These are phyloP conservation scores for Antheraea yamamai DNA, from an alignment of 2,888 invertebrate species.

Conservation along the genomic window DNA sequence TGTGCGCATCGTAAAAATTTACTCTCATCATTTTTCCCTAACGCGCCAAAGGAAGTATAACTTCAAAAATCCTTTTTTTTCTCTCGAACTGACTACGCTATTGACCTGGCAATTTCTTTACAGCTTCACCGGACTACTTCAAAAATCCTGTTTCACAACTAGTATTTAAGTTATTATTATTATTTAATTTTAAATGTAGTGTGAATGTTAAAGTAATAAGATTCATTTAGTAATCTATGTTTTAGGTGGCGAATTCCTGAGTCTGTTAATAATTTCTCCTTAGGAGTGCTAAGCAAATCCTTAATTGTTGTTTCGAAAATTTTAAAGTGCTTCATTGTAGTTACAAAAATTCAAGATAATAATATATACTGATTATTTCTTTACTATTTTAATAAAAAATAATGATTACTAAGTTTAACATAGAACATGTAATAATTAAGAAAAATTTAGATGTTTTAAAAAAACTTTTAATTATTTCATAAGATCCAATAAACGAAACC, in stretches of 20 bases:
- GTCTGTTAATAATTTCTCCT: background rate
- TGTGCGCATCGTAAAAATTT: too few relatives aligned
- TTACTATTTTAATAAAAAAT: too few relatives aligned
- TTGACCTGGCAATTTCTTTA: too few relatives aligned
- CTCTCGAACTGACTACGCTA: too few relatives aligned
- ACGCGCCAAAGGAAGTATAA: background rate
- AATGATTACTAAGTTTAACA: too few relatives aligned
- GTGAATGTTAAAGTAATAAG: background rate
- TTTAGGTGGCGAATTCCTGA: background rate
- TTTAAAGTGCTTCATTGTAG: background rate
- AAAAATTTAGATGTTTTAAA: background rate
- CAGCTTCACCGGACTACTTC: too few relatives aligned
- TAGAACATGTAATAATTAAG: background rate
- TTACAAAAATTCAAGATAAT: background rate
- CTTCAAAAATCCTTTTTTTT: too few relatives aligned
- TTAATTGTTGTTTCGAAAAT: background rate
- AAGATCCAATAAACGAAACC: slow-evolving; percentile 8
- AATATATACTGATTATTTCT: background rate
- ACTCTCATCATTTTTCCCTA: background rate
- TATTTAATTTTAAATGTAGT: too few relatives aligned
- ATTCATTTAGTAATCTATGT: background rate
- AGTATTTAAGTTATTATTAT: too few relatives aligned
- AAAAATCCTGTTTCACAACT: background rate
- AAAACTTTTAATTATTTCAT: background rate
- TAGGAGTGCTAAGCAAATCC: background rate